Percentiles rank a stretch among this genome's conserved stretches.
Evolutionary conservation across 2,888 invertebrate species (phyloP).

Genomic region (Neuroscelio doddi): DNA sequence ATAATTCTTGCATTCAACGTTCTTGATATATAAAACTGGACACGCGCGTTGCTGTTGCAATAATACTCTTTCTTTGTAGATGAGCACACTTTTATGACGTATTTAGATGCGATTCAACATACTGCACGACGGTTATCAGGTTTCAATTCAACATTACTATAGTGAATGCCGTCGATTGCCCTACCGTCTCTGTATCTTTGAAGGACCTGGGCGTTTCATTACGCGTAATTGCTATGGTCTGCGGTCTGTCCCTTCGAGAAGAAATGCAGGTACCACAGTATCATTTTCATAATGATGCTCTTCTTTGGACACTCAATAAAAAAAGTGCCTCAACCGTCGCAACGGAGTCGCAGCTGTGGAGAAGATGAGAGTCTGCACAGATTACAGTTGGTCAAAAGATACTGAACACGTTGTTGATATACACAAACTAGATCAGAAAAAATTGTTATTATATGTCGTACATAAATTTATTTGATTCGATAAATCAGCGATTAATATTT

Average conservation of each 20-base stretch:
- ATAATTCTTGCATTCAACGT: no score
- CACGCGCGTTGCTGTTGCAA: background rate
- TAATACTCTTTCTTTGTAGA: slow-evolving; percentile 18
- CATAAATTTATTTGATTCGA: background rate
- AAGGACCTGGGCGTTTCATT: slow-evolving; percentile 69
- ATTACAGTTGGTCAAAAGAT: slow-evolving; percentile 13
- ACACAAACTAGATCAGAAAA: no score
- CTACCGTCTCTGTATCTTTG: slow-evolving; percentile 38
- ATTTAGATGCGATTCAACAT: slow-evolving; percentile 61
- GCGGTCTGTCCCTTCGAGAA: slow-evolving; percentile 62
- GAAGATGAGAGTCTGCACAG: slow-evolving; percentile 9
- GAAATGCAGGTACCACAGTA: slow-evolving; percentile 64
- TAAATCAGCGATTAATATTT: background rate
- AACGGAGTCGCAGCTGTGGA: slow-evolving; percentile 3
- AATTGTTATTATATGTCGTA: no score
- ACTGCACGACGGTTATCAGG: slow-evolving; percentile 31
- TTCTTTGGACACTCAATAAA: slow-evolving; percentile 48
- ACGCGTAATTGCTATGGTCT: slow-evolving; percentile 70
- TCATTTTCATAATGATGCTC: slow-evolving; percentile 71
- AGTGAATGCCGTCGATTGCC: slow-evolving; percentile 61
- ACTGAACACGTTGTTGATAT: no score
- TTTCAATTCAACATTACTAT: slow-evolving; percentile 49
- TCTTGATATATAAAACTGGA: background rate
- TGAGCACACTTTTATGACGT: slow-evolving; percentile 54
- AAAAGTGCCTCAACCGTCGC: slow-evolving; percentile 43